Conservation (phyloP, 2,888 invertebrate species). For the Eueremaeus valkanovi region DNA sequence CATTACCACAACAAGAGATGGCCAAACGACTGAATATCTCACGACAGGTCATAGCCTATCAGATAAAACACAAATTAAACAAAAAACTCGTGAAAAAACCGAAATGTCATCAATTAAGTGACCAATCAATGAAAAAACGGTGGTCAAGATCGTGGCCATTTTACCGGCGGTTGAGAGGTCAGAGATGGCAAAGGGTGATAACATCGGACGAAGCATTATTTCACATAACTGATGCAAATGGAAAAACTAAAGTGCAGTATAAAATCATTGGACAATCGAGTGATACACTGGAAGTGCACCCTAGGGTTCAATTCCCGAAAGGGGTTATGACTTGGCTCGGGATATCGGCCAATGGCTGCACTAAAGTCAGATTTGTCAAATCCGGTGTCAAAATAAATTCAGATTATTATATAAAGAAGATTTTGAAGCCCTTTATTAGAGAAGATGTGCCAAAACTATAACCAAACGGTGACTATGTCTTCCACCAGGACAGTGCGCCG, state of each 20-base stretch:
- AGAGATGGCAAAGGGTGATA: neutral
- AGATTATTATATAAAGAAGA: conserved; percentile 32
- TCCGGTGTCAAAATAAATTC: conserved; percentile 28
- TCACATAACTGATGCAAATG: neutral
- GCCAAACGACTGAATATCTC: neutral
- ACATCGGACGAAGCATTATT: conserved; percentile 32
- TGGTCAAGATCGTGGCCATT: conserved; percentile 28
- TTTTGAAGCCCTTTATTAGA: conserved; percentile 32
- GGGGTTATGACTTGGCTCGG: conserved; percentile 22
- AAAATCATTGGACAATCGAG: neutral
- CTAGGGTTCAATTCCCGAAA: neutral
- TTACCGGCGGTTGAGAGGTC: conserved; percentile 1
- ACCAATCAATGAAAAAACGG: neutral
- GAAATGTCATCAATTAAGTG: neutral
- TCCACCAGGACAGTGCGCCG: conserved; percentile 40
- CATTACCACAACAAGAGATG: neutral
- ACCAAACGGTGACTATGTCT: neutral
- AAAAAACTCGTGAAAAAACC: conserved; percentile 25
- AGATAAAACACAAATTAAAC: neutral
- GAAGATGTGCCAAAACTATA: conserved; percentile 1
- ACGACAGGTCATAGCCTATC: neutral
- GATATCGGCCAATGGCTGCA: conserved; percentile 20
- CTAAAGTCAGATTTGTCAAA: conserved; percentile 21
- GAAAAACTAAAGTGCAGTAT: conserved; percentile 25
- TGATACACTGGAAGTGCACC: neutral